Conservation (phyloP, 1,140 invertebrate species). For the Drosophila orena region DNA sequence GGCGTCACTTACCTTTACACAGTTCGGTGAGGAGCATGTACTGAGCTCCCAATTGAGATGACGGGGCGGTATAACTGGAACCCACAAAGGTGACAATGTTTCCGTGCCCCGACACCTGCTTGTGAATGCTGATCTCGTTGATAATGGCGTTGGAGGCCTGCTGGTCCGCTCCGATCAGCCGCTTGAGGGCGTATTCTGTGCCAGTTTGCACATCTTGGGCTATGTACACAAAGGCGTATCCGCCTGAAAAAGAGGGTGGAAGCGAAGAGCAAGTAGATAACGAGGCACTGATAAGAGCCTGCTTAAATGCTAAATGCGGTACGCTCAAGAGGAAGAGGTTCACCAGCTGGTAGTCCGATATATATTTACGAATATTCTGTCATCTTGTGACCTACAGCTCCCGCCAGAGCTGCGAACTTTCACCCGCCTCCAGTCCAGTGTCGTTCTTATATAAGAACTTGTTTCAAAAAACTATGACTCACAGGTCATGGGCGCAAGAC, state of each 20-base stretch:
- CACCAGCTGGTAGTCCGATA: neutral
- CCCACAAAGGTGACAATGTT: conserved; percentile 93
- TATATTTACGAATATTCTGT: neutral
- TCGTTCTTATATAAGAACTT: conserved; percentile 30
- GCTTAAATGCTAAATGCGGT: conserved; percentile 1
- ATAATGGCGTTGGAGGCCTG: conserved; percentile 91
- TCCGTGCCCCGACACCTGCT: conserved; percentile 91
- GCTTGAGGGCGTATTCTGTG: conserved; percentile 96
- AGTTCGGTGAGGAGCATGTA: conserved; percentile 90
- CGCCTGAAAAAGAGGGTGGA: conserved; percentile 88
- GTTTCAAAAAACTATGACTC: conserved; percentile 31
- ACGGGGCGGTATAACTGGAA: conserved; percentile 89
- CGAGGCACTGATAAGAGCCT: conserved; percentile 47
- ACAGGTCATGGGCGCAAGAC: conserved; percentile 39
- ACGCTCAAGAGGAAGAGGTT: neutral
- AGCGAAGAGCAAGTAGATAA: conserved; percentile 52
- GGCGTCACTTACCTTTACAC: conserved; percentile 86
- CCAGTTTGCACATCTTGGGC: conserved; percentile 94
- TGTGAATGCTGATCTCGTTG: conserved; percentile 92
- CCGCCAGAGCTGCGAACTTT: neutral
- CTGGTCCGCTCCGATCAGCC: conserved; percentile 91
- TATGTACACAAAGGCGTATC: conserved; percentile 97
- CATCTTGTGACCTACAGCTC: neutral
- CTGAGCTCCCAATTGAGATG: conserved; percentile 89
- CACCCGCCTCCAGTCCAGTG: no score